phyloP scores from a whole-genome alignment of 2,113 vertebrate species.

The Girardinichthys multiradiatus region DNA sequence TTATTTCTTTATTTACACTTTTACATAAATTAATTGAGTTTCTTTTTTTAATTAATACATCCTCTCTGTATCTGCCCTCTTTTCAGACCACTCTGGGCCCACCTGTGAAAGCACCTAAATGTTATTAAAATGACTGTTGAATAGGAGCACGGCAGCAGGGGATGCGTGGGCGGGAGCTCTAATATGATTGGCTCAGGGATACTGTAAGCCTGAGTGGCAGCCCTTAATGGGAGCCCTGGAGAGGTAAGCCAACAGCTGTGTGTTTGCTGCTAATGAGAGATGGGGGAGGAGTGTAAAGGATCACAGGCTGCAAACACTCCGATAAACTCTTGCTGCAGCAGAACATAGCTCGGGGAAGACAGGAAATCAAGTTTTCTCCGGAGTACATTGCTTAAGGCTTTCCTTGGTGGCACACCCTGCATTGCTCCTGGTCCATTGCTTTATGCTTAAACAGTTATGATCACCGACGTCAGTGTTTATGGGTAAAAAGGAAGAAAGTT shows the following conservation, averaged over 20 bases:
- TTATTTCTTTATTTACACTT: not conserved
- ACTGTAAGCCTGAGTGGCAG: conserved; percentile 75
- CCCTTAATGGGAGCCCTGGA: conserved; percentile 82
- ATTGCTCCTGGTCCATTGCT: conserved; percentile 62
- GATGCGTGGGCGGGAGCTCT: conserved; percentile 72
- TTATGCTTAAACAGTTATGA: conserved; percentile 67
- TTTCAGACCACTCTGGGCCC: conserved; percentile 35
- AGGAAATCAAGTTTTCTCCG: conserved; percentile 69
- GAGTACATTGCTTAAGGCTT: conserved; percentile 68
- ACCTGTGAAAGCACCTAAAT: conserved; percentile 63
- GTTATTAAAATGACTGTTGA: conserved; percentile 63
- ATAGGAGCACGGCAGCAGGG: conserved; percentile 32
- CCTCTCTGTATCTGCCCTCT: conserved; percentile 6
- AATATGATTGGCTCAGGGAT: conserved; percentile 76
- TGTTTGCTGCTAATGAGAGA: conserved; percentile 83
- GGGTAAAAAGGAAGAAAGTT: conserved; percentile 47
- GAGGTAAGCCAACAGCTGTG: conserved; percentile 81
- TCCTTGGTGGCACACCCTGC: conserved; percentile 61
- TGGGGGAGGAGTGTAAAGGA: conserved; percentile 75
- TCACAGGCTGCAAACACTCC: conserved; percentile 76
- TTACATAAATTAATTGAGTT: not conserved
- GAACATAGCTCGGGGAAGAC: conserved; percentile 59
- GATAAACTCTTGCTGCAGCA: conserved; percentile 70
- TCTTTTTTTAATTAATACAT: not conserved
- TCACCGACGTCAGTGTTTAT: conserved; percentile 59